phyloP scores from a whole-genome alignment of 2,888 invertebrate genomes.

The Petrophora chlorosata region DNA sequence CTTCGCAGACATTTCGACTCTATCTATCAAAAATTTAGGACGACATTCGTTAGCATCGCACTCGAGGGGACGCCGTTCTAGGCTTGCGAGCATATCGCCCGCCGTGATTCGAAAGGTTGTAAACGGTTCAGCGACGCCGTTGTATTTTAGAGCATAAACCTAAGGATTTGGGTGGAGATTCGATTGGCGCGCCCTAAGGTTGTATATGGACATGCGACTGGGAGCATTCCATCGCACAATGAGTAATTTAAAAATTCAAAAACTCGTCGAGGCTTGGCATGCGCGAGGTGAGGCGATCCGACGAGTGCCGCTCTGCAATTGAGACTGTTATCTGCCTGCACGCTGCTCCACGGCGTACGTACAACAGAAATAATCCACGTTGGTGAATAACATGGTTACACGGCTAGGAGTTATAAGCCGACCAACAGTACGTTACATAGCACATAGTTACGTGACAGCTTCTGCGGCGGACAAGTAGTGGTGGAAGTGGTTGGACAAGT shows the following conservation, averaged over 20 bases:
- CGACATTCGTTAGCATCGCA: conserved; percentile 77
- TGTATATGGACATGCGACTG: conserved; percentile 58
- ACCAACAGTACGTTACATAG: conserved; percentile 42
- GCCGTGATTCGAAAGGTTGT: conserved; percentile 49
- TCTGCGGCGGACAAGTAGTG: too few relatives aligned
- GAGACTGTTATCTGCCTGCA: conserved; percentile 78
- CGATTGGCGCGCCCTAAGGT: conserved; percentile 50
- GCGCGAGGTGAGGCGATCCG: conserved; percentile 73
- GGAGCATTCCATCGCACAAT: conserved; percentile 82
- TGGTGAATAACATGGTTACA: conserved; percentile 64
- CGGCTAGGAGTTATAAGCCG: conserved; percentile 52
- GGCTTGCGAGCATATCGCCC: conserved; percentile 63
- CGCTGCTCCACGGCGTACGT: conserved; percentile 51
- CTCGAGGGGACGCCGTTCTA: conserved; percentile 73
- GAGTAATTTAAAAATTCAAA: conserved; percentile 85
- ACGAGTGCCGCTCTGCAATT: conserved; percentile 76
- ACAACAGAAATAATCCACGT: conserved; percentile 52
- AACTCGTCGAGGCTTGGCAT: conserved; percentile 78
- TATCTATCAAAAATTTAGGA: conserved; percentile 78
- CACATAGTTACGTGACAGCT: too few relatives aligned
- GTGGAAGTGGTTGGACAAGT: too few relatives aligned
- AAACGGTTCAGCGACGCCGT: conserved; percentile 41
- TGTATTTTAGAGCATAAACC: conserved; percentile 65
- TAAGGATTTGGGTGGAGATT: conserved; percentile 67
- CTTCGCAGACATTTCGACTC: conserved; percentile 70